Evolutionary conservation across 2,888 invertebrate genomes (phyloP).

Genomic region (Alviniconcha strummeri): DNA sequence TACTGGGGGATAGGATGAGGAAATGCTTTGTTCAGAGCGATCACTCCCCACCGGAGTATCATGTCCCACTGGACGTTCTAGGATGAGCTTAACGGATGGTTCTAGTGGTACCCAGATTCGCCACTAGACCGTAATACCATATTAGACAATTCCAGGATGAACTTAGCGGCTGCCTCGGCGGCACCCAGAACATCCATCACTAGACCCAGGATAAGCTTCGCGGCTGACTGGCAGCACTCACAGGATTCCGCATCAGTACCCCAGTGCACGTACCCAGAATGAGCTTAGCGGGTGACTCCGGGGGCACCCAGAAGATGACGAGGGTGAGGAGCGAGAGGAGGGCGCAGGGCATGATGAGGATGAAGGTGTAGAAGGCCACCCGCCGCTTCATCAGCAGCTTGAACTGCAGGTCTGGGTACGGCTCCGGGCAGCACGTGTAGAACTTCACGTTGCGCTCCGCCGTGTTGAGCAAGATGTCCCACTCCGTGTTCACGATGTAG

Average conservation of each 20-base stretch:
- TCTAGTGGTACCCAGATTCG: too few relatives aligned
- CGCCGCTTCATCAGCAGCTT: slow-evolving; percentile 62
- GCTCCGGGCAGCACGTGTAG: slow-evolving; percentile 71
- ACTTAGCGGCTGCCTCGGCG: too few relatives aligned
- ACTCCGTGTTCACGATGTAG: slow-evolving; percentile 72
- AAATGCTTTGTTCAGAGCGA: too few relatives aligned
- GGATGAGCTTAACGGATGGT: too few relatives aligned
- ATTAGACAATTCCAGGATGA: too few relatives aligned
- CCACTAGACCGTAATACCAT: too few relatives aligned
- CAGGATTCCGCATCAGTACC: too few relatives aligned
- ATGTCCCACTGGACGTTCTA: too few relatives aligned
- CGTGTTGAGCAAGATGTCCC: slow-evolving; percentile 67
- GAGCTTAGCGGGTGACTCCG: slow-evolving; percentile 73
- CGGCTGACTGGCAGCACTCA: too few relatives aligned
- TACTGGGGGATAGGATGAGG: neutral
- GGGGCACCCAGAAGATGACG: slow-evolving; percentile 74
- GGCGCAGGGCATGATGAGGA: slow-evolving; percentile 72
- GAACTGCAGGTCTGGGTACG: slow-evolving; percentile 71
- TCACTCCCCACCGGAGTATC: too few relatives aligned
- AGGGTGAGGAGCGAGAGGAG: slow-evolving; percentile 71
- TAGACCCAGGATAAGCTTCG: too few relatives aligned
- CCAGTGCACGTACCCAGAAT: slow-evolving; percentile 67
- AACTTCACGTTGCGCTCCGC: slow-evolving; percentile 63
- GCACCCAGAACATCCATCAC: too few relatives aligned
- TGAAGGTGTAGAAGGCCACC: slow-evolving; percentile 72